Percentiles rank a stretch among this genome's conserved stretches.
These are phyloP conservation scores for Yponomeuta cagnagella DNA, from an alignment of 2,888 invertebrate species.

Conservation along the genomic window DNA sequence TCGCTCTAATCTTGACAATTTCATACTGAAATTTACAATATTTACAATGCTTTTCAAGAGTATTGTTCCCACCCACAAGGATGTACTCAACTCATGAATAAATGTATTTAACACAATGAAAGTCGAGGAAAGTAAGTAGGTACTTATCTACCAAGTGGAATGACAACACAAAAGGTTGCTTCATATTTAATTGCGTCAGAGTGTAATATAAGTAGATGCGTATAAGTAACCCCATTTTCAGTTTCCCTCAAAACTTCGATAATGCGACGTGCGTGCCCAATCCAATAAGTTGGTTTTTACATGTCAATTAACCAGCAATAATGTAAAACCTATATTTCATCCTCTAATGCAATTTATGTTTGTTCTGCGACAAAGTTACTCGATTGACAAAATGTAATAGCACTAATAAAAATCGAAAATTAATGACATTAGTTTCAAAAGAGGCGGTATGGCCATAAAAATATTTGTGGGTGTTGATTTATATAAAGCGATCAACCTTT, in stretches of 20 bases:
- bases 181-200: background rate
- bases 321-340: too few relatives aligned
- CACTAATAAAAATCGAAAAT: too few relatives aligned
- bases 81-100: constrained; percentile 24
- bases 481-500: background rate
- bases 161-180: constrained; percentile 4
- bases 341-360: too few relatives aligned
- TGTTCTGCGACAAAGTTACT: too few relatives aligned
- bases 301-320: too few relatives aligned
- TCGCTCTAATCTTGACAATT: too few relatives aligned
- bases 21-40: background rate
- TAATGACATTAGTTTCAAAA: background rate
- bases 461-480: background rate
- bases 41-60: background rate
- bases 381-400: too few relatives aligned
- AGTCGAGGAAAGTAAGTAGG: constrained; percentile 18
- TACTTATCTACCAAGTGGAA: constrained; percentile 17
- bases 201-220: background rate
- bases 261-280: too few relatives aligned
- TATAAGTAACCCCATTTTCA: too few relatives aligned
- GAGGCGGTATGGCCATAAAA: background rate
- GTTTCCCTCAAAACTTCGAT: too few relatives aligned
- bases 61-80: background rate
- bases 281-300: too few relatives aligned
- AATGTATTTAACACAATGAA: constrained; percentile 24